These are phyloP conservation scores for Pteromalus puparum DNA, from an alignment of 1,140 invertebrate genomes.

Conservation along the genomic window DNA sequence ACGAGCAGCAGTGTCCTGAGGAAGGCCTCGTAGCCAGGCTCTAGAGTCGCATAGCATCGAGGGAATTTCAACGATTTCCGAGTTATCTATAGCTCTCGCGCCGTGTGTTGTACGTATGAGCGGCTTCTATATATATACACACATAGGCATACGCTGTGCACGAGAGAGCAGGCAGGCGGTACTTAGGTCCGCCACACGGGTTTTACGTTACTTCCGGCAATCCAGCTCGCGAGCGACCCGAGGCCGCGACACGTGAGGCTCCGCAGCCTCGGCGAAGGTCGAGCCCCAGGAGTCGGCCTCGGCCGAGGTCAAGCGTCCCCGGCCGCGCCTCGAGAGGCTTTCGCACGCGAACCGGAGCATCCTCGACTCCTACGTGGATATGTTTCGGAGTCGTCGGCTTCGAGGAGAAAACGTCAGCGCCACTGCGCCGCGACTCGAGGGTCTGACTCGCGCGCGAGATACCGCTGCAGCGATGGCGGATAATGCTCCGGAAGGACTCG, in stretches of 20 bases:
- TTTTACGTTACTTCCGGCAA: slow-evolving; percentile 72
- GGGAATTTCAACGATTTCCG: slow-evolving; percentile 60
- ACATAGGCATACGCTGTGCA: slow-evolving; percentile 11
- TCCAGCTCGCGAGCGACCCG: slow-evolving; percentile 49
- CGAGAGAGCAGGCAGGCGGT: slow-evolving; percentile 7
- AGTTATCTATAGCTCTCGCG: slow-evolving; percentile 62
- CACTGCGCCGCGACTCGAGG: neutral
- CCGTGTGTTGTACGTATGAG: slow-evolving; percentile 42
- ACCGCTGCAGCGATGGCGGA: neutral
- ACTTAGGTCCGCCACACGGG: slow-evolving; percentile 48
- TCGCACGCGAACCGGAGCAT: neutral
- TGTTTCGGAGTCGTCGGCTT: neutral
- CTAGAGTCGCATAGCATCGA: slow-evolving; percentile 29
- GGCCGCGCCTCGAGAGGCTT: neutral
- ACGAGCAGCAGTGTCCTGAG: neutral
- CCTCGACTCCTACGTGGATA: neutral
- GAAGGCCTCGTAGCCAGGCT: slow-evolving; percentile 31
- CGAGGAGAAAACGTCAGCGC: neutral
- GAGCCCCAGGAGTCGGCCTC: neutral
- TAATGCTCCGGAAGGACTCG: neutral
- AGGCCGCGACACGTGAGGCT: neutral
- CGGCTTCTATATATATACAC: slow-evolving; percentile 45
- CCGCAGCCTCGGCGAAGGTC: neutral
- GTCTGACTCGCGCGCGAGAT: neutral
- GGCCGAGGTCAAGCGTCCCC: neutral